Evolutionary conservation across 2,888 invertebrate species (phyloP).

Genomic region (Cactoblastis cactorum): DNA sequence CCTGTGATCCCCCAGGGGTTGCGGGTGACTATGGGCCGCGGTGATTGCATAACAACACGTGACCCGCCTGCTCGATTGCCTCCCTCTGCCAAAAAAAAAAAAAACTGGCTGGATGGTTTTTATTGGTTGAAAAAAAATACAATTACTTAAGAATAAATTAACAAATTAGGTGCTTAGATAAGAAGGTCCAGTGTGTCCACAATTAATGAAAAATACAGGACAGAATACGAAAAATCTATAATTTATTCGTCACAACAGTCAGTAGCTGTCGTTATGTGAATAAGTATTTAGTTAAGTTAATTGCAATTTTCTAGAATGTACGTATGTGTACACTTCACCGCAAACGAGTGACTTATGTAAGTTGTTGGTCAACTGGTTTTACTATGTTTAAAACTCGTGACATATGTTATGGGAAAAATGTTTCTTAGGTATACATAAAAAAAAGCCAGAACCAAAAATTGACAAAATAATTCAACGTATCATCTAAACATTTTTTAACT

Average conservation of each 20-base stretch:
- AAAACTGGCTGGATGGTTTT: too few species aligned
- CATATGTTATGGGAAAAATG: not conserved
- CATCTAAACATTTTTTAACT: too few species aligned
- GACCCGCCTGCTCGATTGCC: too few species aligned
- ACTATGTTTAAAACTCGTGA: not conserved
- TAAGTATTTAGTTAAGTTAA: not conserved
- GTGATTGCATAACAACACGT: too few species aligned
- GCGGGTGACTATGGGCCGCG: too few species aligned
- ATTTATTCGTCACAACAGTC: not conserved
- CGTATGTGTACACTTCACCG: not conserved
- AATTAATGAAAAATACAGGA: not conserved
- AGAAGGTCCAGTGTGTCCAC: not conserved
- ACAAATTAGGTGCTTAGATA: too few species aligned
- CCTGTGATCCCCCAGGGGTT: too few species aligned
- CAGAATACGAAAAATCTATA: not conserved
- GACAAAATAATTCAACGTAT: too few species aligned
- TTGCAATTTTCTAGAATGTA: not conserved
- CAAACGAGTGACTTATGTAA: not conserved
- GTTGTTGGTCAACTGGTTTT: slow-evolving; percentile 1
- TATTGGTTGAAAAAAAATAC: too few species aligned
- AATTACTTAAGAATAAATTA: too few species aligned
- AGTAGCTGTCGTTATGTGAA: not conserved
- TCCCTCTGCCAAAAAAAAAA: too few species aligned
- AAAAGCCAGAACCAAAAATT: too few species aligned
- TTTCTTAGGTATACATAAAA: not conserved